These are phyloP conservation scores for Mimumesa dahlbomi DNA, from an alignment of 2,888 invertebrate species.

Conservation along the genomic window DNA sequence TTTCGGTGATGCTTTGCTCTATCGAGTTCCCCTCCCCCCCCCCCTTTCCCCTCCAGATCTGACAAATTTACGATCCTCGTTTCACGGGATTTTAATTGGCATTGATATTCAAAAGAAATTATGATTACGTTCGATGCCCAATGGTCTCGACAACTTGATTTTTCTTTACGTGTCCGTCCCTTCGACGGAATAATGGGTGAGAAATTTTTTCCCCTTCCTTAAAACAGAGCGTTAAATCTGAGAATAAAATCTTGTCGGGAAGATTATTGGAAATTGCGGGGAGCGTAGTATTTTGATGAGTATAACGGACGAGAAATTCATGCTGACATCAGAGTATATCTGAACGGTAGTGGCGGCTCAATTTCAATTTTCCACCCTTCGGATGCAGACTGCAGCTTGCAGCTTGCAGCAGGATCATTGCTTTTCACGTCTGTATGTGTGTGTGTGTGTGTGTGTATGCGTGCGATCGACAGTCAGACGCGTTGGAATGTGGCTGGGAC, in stretches of 20 bases:
- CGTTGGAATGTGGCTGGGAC: conserved; percentile 45
- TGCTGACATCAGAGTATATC: conserved; percentile 45
- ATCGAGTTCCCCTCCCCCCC: no score
- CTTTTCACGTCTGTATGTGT: not conserved
- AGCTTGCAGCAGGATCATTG: conserved; percentile 56
- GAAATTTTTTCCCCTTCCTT: no score
- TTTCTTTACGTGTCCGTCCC: no score
- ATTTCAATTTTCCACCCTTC: conserved; percentile 66
- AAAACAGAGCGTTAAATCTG: not conserved
- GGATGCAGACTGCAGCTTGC: conserved; percentile 59
- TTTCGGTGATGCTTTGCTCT: no score
- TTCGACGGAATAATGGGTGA: no score
- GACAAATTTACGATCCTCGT: no score
- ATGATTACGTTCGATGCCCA: no score
- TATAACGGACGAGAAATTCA: conserved; percentile 23
- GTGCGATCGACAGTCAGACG: conserved; percentile 46
- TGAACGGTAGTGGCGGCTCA: conserved; percentile 46
- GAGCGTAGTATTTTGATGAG: conserved; percentile 30
- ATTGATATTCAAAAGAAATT: no score
- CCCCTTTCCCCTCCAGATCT: no score
- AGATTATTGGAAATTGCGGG: conserved; percentile 31
- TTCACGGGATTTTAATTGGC: no score
- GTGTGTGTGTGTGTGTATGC: not conserved
- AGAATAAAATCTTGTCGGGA: not conserved
- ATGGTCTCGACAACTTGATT: no score